A percentile compares a stretch with the other conserved stretches of the same genome.
phyloP scores from a whole-genome alignment of 2,797 vertebrate species.

The Rhinichthys osculus region DNA sequence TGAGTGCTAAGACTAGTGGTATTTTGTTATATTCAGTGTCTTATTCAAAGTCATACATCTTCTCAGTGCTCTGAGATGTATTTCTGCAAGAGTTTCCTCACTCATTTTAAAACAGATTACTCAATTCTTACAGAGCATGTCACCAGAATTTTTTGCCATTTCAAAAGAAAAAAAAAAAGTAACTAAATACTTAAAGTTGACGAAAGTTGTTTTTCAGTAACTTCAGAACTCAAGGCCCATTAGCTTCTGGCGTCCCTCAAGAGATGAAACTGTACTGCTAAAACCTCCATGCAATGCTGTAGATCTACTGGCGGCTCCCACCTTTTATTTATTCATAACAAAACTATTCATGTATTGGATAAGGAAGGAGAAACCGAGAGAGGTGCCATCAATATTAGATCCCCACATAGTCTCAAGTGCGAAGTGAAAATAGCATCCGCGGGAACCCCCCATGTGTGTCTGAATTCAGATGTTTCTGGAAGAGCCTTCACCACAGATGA shows the following conservation, averaged over 20 bases:
- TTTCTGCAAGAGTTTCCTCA: constrained; percentile 21
- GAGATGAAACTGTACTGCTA: not conserved
- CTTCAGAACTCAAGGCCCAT: not conserved
- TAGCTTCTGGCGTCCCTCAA: not conserved
- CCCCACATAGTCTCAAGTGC: constrained; percentile 7
- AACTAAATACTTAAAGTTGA: not conserved
- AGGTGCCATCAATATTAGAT: constrained; percentile 21
- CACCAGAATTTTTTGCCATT: not conserved
- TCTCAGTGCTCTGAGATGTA: not conserved
- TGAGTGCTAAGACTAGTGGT: not conserved
- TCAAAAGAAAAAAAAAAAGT: not conserved
- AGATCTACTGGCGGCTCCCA: not conserved
- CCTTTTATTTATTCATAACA: constrained; percentile 43
- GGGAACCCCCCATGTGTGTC: not conserved
- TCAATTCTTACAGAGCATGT: not conserved
- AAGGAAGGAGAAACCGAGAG: not conserved
- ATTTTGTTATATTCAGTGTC: not conserved
- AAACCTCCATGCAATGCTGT: not conserved
- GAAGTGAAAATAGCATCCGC: constrained; percentile 11
- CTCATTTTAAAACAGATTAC: constrained; percentile 10
- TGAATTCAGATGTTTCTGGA: not conserved
- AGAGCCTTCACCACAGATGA: not conserved
- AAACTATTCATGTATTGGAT: constrained; percentile 11
- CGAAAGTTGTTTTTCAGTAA: not conserved
- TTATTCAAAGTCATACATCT: constrained; percentile 4